A percentile compares a stretch with the other conserved stretches of the same genome.
Conservation (phyloP, 2,797 vertebrate genomes). For the Tachyglossus aculeatus region DNA sequence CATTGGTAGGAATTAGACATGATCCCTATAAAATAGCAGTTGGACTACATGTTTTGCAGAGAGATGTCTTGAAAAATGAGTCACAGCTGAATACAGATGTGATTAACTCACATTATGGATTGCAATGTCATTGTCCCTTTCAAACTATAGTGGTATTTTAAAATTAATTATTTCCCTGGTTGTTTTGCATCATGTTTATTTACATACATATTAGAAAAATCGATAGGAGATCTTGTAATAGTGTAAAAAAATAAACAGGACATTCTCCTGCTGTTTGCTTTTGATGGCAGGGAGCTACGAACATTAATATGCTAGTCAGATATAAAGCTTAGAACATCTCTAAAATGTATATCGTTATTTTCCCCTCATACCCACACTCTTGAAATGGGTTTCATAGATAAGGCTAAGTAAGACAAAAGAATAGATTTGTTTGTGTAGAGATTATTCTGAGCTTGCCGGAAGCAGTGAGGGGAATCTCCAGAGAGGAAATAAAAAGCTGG, state of each 20-base stretch:
- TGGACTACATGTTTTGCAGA: no score
- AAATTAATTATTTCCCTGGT: background rate
- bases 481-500: constrained; percentile 54
- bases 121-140: no score
- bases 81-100: no score
- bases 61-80: no score
- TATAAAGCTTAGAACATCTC: constrained; percentile 29
- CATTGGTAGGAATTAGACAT: no score
- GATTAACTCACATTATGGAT: no score
- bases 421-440: constrained; percentile 69
- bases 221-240: background rate
- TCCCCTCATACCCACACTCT: constrained; percentile 50
- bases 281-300: background rate
- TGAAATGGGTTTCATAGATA: constrained; percentile 66
- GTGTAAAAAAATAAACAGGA: constrained; percentile 5
- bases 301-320: constrained; percentile 42
- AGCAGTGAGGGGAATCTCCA: constrained; percentile 61
- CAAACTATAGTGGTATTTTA: background rate
- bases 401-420: constrained; percentile 66
- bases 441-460: constrained; percentile 69
- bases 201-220: constrained; percentile 7
- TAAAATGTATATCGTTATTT: constrained; percentile 56
- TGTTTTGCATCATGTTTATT: background rate
- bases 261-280: background rate
- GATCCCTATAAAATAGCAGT: no score